A percentile compares a stretch with the other conserved stretches of the same genome.
Evolutionary conservation across 1,140 invertebrate genomes (phyloP).

Genomic region (Adelges cooleyi): DNA sequence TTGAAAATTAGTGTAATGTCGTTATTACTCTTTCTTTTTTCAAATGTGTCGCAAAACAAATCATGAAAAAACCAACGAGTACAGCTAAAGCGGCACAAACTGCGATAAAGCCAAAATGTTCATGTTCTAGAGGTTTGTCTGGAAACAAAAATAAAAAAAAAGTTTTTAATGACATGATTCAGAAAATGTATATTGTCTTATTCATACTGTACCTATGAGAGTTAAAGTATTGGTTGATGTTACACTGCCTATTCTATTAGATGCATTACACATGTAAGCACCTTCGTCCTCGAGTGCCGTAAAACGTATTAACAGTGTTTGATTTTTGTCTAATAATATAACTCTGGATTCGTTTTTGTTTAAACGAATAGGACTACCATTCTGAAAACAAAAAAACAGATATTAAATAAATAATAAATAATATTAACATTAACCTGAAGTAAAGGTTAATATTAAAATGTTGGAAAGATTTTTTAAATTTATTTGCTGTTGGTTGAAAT

Average conservation of each 20-base stretch:
- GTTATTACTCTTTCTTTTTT: slow-evolving; percentile 30
- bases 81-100: slow-evolving; percentile 19
- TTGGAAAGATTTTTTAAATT: no score
- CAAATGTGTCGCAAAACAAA: slow-evolving; percentile 12
- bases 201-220: slow-evolving; percentile 24
- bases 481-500: no score
- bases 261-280: slow-evolving; percentile 37
- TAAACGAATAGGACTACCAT: slow-evolving; percentile 33
- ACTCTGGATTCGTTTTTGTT: slow-evolving; percentile 35
- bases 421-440: not conserved
- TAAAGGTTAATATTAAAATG: no score
- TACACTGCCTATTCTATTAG: slow-evolving; percentile 37
- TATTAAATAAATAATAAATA: not conserved
- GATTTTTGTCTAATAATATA: slow-evolving; percentile 33
- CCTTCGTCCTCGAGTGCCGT: slow-evolving; percentile 38
- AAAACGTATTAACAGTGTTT: slow-evolving; percentile 39
- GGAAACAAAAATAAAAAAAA: not conserved
- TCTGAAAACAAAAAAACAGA: slow-evolving; percentile 23
- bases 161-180: no score
- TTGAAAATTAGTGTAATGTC: slow-evolving; percentile 28
- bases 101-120: slow-evolving; percentile 18
- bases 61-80: slow-evolving; percentile 2
- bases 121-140: slow-evolving; percentile 28
- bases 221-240: slow-evolving; percentile 29
- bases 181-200: no score